Evolutionary conservation across 2,113 vertebrate genomes (phyloP), one percentile per base, ranked within the genome.

Genomic region (Tringa solitaria): DNA sequence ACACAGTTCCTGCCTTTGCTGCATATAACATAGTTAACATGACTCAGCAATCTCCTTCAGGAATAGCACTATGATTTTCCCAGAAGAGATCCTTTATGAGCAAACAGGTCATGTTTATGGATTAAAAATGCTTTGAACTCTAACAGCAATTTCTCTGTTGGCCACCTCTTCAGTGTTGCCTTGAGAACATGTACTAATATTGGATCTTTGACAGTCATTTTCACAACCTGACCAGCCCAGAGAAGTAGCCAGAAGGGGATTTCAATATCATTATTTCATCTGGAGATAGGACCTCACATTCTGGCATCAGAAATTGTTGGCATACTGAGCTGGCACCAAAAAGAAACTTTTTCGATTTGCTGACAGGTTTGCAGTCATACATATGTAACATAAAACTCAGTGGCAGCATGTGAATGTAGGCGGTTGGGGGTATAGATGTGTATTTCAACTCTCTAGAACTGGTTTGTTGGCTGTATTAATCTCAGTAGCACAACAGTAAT

Each of bases 71-170:
- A 22, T 48, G 67, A 78, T 94, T 96, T 90, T 87, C 88, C 79
- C 92, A 93, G 61, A 95, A 89, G 91, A 93, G 65, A 82, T 73
- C 61, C 65, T 95, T 97, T 94, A 96, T 39, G 32, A 91, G 87
- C 51, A 95, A 94, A 92, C 89, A 97, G 95, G 73, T 97, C 96
- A 95, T 97, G 87, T 94, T 96, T 96, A 97, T 94, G 95, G 86
- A 78, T 97, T 93, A 77, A 91, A 86, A 97, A 87, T 22, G 41
- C 94, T 90, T 97, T 98, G 96, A 96, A 96, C 94, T 98, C 59
- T 10, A 96, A 78, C 67, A 51, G 60, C 81, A 86, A 39, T 94
- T 92, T 94, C 35, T 86, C 78, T 90, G 91, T 57, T 94, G 81
- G 85, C 96, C 96, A 97, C 84, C 57, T 51, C 77, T 64, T 90